Evolutionary conservation across 2,113 vertebrate genomes (phyloP).

Genomic region (Pelusios castaneus): DNA sequence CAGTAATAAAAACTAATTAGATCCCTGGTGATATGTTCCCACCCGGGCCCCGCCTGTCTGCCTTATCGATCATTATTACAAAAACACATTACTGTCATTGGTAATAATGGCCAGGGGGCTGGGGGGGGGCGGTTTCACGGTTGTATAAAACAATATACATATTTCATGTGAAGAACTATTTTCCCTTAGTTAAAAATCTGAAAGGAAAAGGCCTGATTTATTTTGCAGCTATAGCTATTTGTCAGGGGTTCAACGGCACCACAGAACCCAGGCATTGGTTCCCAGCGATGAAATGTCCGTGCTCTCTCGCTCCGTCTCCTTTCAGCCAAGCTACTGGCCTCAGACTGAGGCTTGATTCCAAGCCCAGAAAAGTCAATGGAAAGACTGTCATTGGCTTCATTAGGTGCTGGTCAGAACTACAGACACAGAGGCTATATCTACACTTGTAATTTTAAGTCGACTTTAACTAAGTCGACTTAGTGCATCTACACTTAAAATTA

Average conservation of each 20-base stretch:
- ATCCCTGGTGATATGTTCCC: conserved; percentile 20
- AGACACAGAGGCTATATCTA: too few relatives aligned
- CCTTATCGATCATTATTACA: neutral
- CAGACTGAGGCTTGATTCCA: neutral
- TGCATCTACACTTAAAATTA: too few relatives aligned
- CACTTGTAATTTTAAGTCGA: too few relatives aligned
- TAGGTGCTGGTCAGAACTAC: neutral
- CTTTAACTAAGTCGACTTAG: too few relatives aligned
- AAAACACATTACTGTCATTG: neutral
- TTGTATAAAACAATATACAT: accelerated
- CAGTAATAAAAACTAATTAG: conserved; percentile 48
- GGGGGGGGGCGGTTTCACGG: neutral
- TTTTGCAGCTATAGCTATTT: neutral
- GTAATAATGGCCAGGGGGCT: neutral
- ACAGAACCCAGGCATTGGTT: neutral
- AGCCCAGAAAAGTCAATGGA: neutral
- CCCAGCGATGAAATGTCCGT: accelerated
- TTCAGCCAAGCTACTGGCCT: neutral
- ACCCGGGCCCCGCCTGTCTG: neutral
- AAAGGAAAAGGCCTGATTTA: neutral
- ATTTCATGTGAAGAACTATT: neutral
- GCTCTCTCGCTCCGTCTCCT: accelerated
- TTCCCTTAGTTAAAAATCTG: neutral
- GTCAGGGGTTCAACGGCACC: accelerated
- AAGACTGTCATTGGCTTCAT: neutral